Base-by-base conservation (phyloP, 2,797 vertebrate species). In the Platalea minor region DNA sequence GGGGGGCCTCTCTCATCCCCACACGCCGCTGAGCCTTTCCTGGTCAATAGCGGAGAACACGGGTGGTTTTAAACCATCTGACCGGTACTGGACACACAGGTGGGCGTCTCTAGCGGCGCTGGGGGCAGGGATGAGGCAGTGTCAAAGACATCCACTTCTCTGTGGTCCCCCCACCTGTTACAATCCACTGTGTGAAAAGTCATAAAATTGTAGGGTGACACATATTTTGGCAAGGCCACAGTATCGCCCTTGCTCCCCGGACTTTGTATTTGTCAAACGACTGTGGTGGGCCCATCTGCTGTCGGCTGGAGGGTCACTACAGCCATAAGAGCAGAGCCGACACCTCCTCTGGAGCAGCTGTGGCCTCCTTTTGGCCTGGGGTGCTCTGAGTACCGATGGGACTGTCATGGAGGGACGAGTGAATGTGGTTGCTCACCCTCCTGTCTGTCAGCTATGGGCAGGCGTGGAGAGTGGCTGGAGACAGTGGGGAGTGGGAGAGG, bases 321-420 rank as follows among this genome's bases (percentile, higher is more conserved):
- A 8, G 69, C 35, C 4, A 0, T 1, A 1, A 54, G 19, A n/a
- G n/a, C 24, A 31, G 59, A 50, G 50, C 20, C 4, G 0, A 1
- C 13, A 23, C 1, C 60, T 28, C 14, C 10, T 17, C 23, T 11
- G n/a, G n/a, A 29, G 13, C 7, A 17, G 26, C 33, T 24, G 9
- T 11, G 17, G 19, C 24, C 17, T 9, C 5, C 11, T 29, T 39
- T 13, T 45, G 83, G 35, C 15, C n/a, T 10, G 33, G 10, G 23
- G 1, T 24, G 48, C 33, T 3, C 37, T 2, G 11, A 11, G 16
- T 7, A 25, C 14, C 1, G 1, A 2, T n/a, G 33, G 29, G 13
- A 6, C 29, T 26, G 21, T 25, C 31, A 1, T 2, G 14, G 35
- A 43, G 29, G 9, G 37, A 3, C 17, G 23, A 10, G 33, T 1